Base-by-base conservation (phyloP, 2,113 vertebrate genomes). In the Phocoena phocoena region DNA sequence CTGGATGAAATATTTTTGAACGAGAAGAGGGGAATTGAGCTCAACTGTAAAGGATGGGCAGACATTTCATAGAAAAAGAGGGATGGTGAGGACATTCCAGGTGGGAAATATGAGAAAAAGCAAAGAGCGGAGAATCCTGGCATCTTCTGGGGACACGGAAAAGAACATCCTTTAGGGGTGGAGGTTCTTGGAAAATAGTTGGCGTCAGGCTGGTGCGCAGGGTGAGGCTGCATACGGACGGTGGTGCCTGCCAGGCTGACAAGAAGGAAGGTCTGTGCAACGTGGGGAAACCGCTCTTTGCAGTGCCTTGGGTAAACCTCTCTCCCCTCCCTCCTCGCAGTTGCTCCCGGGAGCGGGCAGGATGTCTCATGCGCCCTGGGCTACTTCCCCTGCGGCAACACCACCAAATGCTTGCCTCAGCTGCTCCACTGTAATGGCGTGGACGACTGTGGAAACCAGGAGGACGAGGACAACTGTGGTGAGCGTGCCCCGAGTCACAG, bases 381-480 rank as follows among this genome's bases (percentile, higher is more conserved):
- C 94, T 99, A 99, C 96, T 99, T 99, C 95, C 99, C 99, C 0
- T 99, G 99, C 88, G 99, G 99, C 55, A 99, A 99, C 91, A 97
- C 99, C 95, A 99, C 98, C 2, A 98, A 98, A 94, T 99, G 99
- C 92, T 99, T 99, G 92, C 99, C 99, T 4, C 99, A 99, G 95
- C 98, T 99, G 6, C 99, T 99, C 74, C 99, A 99, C 96, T 99
- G 99, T 83, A 99, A 99, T 0, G 99, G 99, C 2, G 99, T 99
- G 81, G 99, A 99, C 20, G 99, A 99, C 98, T 99, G 99, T 15
- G 99, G 99, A n/a, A 99, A 99, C 88, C 98, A 87, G 11, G 99
- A 99, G 0, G 99, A 99, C 0, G 99, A 99, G 98, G 99, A 99
- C 63, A 99, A 99, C 98, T 99, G 99, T 18, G 99, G 99, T 99